These are phyloP conservation scores for Craterocephalus amniculus DNA, from an alignment of 2,797 vertebrate genomes.

Conservation along the genomic window DNA sequence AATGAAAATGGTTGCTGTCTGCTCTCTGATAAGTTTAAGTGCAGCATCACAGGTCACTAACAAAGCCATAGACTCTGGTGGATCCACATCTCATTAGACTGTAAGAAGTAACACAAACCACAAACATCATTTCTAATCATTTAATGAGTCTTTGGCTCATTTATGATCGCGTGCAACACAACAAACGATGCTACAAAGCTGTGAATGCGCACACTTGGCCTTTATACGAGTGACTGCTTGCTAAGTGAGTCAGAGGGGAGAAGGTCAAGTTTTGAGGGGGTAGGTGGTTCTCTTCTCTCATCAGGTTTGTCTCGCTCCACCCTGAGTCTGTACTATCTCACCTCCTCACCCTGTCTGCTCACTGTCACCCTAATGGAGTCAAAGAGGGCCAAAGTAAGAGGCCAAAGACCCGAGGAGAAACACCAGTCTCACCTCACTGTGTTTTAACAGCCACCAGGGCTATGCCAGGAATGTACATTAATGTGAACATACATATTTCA, in stretches of 20 bases:
- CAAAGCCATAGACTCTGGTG: background rate
- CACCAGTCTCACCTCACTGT: constrained; percentile 78
- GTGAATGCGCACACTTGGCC: constrained; percentile 22
- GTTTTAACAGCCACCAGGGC: constrained; percentile 76
- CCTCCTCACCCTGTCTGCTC: constrained; percentile 82
- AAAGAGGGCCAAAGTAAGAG: constrained; percentile 61
- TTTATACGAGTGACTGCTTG: constrained; percentile 40
- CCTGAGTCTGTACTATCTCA: constrained; percentile 81
- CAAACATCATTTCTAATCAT: background rate
- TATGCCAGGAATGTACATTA: constrained; percentile 85
- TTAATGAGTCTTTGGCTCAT: constrained; percentile 21
- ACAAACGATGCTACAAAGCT: constrained; percentile 14
- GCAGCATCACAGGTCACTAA: background rate
- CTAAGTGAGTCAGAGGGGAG: constrained; percentile 61
- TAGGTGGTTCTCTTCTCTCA: constrained; percentile 61
- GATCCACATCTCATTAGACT: constrained; percentile 10
- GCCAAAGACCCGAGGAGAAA: constrained; percentile 67
- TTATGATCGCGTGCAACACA: constrained; percentile 19
- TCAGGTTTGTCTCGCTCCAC: constrained; percentile 58
- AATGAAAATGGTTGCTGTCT: background rate
- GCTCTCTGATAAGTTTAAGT: background rate
- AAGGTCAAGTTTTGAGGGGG: constrained; percentile 74
- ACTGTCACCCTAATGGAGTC: constrained; percentile 86
- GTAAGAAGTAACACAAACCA: background rate
- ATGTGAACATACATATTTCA: constrained; percentile 74